Evolutionary conservation across 2,888 invertebrate genomes (phyloP), one percentile per base, ranked within the genome.

Genomic region (Hesperia comma): DNA sequence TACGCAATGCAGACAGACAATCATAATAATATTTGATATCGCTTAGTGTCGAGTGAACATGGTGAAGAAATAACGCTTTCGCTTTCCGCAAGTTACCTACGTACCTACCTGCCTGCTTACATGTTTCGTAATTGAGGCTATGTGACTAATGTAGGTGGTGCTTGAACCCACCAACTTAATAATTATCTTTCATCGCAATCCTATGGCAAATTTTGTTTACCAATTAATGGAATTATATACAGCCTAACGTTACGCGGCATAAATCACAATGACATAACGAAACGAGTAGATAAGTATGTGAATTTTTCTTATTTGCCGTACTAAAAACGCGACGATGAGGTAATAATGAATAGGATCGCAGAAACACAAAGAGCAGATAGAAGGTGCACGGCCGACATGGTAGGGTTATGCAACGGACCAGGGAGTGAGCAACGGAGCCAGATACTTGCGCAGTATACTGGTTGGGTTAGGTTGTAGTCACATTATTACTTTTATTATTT

Each of bases 51-150:
- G 80, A 80, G 80, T 82, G 80, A 83, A 83, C 78, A 82, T 82
- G 79, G 80, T 90, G 87, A 89, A 90, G 91, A 88, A 91, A 91
- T 85, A 86, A 81, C 86, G 86, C 91, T 91, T 91, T 91, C 91
- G 91, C 91, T 91, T 90, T 89, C 88, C 88, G 85, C 88, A 81
- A 86, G 87, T 87, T 88, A 87, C 88, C 56, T 43, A 46, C 63
- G n/a, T n/a, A n/a, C n/a, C n/a, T n/a, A 26, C 2, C 88, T 87
- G 85, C 84, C 70, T 74, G 67, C 71, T 70, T 73, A 86, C 83
- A 82, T 79, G 84, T 92, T 88, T 90, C 91, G 88, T 86, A 89
- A 92, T 86, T 87, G 87, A 86, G 88, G 88, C 87, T 88, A 84
- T 86, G 84, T 83, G 85, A 82, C 86, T 85, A 85, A 84, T 82